Conservation (phyloP, 2,797 vertebrate genomes). For the Urocyon cinereoargenteus region DNA sequence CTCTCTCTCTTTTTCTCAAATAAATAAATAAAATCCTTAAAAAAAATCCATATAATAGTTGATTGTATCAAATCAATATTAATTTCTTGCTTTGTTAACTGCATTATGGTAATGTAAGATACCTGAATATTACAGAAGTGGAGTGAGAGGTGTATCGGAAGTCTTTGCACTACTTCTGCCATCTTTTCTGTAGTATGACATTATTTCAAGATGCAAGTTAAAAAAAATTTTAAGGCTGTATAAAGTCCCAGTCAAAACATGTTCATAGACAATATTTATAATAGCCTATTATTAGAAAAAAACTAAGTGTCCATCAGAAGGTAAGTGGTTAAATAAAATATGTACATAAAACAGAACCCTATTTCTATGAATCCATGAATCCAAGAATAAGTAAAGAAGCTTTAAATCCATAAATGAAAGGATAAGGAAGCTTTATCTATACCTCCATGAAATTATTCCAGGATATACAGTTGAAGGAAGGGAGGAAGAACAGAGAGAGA, state of each 20-base stretch:
- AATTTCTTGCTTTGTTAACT: not conserved
- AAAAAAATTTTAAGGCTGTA: not conserved
- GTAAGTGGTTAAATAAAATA: not conserved
- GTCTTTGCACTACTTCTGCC: not conserved
- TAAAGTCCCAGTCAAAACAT: not conserved
- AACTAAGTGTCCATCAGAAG: not conserved
- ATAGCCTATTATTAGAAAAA: not conserved
- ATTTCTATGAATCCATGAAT: not conserved
- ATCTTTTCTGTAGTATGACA: not conserved
- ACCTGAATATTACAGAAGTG: not conserved
- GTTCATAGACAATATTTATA: not conserved
- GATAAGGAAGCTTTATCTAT: not conserved
- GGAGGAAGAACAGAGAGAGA: not conserved
- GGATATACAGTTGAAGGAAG: not conserved
- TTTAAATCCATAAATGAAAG: not conserved
- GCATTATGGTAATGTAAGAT: not conserved
- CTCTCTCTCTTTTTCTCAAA: too few relatives aligned
- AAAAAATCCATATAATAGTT: not conserved
- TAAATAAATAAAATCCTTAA: too few relatives aligned
- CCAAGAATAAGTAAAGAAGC: not conserved
- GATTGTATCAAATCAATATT: not conserved
- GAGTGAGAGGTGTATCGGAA: not conserved
- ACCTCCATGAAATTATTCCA: not conserved
- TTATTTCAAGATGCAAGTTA: conserved; percentile 1
- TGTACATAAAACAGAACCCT: not conserved